These are phyloP conservation scores for Pleuronectes platessa DNA, from an alignment of 2,113 vertebrate genomes.

Conservation along the genomic window DNA sequence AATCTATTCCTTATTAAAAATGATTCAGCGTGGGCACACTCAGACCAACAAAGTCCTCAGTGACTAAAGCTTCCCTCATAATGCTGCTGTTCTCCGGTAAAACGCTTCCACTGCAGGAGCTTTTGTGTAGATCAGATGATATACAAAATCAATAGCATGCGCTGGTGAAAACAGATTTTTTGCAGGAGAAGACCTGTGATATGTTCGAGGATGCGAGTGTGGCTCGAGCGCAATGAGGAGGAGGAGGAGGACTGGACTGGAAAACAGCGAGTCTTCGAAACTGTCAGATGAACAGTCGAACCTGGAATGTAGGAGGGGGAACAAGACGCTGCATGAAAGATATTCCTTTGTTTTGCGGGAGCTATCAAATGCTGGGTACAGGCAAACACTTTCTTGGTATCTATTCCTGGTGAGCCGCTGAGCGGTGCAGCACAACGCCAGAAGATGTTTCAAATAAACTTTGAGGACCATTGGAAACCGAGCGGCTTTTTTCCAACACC, in stretches of 20 bases:
- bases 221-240: constrained; percentile 14
- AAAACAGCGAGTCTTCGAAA: constrained; percentile 19
- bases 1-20: background rate
- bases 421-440: constrained; percentile 3
- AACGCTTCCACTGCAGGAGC: background rate
- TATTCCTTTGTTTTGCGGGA: constrained; percentile 37
- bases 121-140: background rate
- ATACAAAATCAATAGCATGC: background rate
- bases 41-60: background rate
- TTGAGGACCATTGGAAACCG: constrained; percentile 8
- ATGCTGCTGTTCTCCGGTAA: background rate
- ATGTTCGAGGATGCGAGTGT: background rate
- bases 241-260: constrained; percentile 2
- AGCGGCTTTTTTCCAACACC: constrained; percentile 1
- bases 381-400: constrained; percentile 30
- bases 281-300: constrained; percentile 13
- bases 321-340: constrained; percentile 21
- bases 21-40: background rate
- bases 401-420: constrained; percentile 9
- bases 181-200: background rate
- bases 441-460: constrained; percentile 37
- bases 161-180: background rate
- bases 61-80: background rate
- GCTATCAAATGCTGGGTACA: constrained; percentile 32
- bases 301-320: constrained; percentile 26